phyloP scores from a whole-genome alignment of 2,888 invertebrate species.

The Ecdyonurus torrentis region DNA sequence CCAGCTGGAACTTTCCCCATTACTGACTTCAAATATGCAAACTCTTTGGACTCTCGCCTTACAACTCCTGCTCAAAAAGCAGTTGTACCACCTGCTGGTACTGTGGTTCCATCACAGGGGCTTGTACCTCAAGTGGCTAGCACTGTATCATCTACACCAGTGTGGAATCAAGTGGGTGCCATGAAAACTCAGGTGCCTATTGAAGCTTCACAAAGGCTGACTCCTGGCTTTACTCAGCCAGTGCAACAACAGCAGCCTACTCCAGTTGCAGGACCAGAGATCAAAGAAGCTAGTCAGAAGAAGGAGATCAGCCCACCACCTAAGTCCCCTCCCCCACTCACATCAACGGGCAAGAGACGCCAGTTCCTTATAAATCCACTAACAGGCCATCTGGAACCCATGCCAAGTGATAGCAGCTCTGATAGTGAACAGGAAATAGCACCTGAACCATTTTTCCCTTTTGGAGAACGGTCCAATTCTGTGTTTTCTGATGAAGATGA shows the following conservation, averaged over 20 bases:
- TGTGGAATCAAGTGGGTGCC: background rate
- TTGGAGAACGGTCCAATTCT: slow-evolving; percentile 32
- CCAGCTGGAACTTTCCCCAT: background rate
- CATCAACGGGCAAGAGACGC: slow-evolving; percentile 39
- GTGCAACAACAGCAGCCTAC: too few species aligned
- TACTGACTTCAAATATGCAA: background rate
- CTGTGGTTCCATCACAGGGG: too few species aligned
- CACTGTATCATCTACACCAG: background rate
- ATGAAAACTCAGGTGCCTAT: background rate
- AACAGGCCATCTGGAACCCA: slow-evolving; percentile 67
- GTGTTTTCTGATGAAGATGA: slow-evolving; percentile 42
- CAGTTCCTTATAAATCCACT: slow-evolving; percentile 81
- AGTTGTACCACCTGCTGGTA: background rate
- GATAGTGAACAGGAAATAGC: slow-evolving; percentile 36
- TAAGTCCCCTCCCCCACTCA: slow-evolving; percentile 17
- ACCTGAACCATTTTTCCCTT: slow-evolving; percentile 28
- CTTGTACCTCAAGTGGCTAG: too few species aligned
- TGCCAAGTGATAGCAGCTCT: slow-evolving; percentile 48
- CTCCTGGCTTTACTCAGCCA: background rate
- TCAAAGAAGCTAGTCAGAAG: slow-evolving; percentile 7
- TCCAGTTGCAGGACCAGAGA: background rate
- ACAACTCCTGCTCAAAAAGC: background rate
- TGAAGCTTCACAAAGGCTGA: background rate
- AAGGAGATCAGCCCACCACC: slow-evolving; percentile 11
- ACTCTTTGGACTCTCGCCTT: background rate